Conservation (phyloP, 1,140 invertebrate genomes). For the Acromyrmex heyeri region DNA sequence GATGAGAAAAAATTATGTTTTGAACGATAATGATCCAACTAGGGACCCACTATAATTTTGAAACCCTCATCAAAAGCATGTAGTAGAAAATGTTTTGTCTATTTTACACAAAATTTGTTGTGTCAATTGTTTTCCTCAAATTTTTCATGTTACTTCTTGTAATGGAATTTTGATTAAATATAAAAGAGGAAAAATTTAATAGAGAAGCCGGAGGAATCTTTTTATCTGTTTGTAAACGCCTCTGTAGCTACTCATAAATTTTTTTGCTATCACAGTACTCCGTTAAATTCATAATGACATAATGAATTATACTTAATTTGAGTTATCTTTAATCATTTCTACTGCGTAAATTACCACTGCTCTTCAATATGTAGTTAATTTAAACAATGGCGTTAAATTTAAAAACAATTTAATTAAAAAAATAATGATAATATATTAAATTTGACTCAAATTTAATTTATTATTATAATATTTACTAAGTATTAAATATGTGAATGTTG, state of each 20-base stretch:
- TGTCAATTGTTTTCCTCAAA: background rate
- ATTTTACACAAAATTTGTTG: background rate
- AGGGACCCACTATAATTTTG: background rate
- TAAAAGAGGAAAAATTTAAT: background rate
- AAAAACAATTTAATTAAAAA: too few species aligned
- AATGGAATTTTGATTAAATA: background rate
- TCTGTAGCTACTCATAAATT: background rate
- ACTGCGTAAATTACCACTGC: too few species aligned
- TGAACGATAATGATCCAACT: background rate
- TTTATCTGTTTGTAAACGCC: background rate
- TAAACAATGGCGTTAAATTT: too few species aligned
- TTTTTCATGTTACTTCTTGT: background rate
- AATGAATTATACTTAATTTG: too few species aligned
- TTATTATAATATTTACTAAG: too few species aligned
- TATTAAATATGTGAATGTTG: too few species aligned
- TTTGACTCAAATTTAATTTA: too few species aligned
- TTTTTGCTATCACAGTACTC: background rate
- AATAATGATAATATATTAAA: too few species aligned
- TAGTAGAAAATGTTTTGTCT: too few species aligned
- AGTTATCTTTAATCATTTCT: too few species aligned
- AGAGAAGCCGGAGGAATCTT: background rate
- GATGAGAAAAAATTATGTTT: background rate
- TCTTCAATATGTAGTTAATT: too few species aligned
- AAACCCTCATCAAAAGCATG: constrained; percentile 32
- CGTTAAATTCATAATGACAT: too few species aligned